Evolutionary conservation across 2,888 invertebrate genomes (phyloP), one percentile per base, ranked within the genome.

Genomic region (Eristalinus sepulchralis): DNA sequence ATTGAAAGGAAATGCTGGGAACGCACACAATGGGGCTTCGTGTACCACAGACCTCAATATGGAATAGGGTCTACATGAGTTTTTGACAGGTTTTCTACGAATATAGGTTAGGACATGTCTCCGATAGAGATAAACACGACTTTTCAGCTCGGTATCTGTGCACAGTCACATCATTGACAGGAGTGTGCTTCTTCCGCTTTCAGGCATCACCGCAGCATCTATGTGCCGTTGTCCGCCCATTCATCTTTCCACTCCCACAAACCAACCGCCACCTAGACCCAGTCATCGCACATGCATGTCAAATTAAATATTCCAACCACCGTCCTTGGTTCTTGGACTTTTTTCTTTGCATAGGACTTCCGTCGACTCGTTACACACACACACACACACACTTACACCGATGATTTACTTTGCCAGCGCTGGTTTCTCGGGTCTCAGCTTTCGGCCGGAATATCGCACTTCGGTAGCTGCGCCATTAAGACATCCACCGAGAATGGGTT

Each of bases 261-360:
- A 6, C 36, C 8, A 31, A 33, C 66, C 59, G 24, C 36, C 68
- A 66, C 60, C 11, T 59, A 70, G 1, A 55, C 60, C 39, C 57
- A 64, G 47, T 34, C 36, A 33, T 10, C 47, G 13, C 57, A 72
- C 53, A 39, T 57, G 33, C 47, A 70, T 73, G 83, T 73, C 72
- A 83, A 78, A 75, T 84, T 71, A 80, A 76, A 57, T 76, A 71
- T 80, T 71, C 84, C 60, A 47, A 27, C 71, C 79, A 62, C 34
- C 66, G 71, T 34, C 80, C 34, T 67, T 67, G 55, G 71, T 68
- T 22, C 60, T 59, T 67, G 39, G 53, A 70, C 75, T 6, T 17
- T 47, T 2, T 17, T 59, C 71, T 76, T 72, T 76, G 80, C 84
- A 84, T 84, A 84, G 66, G 66, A 76, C 67, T 75, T 64, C 33